A percentile compares a stretch with the other conserved stretches of the same genome.
Conservation (phyloP, 2,113 vertebrate genomes). For the Ailuropoda melanoleuca region DNA sequence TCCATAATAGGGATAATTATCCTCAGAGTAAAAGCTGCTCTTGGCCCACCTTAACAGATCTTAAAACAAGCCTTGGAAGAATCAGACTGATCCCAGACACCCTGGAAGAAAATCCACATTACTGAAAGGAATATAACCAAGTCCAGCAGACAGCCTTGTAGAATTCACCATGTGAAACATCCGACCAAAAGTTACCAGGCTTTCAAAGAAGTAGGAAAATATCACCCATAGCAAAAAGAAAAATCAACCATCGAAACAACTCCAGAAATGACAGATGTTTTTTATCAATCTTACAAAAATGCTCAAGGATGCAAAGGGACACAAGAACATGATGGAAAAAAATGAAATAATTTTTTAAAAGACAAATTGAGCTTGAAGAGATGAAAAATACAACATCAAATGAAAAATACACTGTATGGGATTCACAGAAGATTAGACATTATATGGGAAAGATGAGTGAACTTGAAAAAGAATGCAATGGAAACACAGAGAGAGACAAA, state of each 20-base stretch:
- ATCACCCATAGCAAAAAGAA: background rate
- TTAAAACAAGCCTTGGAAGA: background rate
- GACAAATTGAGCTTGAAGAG: background rate
- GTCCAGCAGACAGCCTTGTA: background rate
- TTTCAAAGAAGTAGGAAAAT: background rate
- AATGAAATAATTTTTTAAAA: background rate
- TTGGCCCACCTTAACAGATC: background rate
- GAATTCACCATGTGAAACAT: background rate
- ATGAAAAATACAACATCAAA: background rate
- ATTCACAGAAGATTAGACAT: background rate
- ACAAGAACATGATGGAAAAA: background rate
- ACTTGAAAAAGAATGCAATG: background rate
- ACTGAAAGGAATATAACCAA: background rate
- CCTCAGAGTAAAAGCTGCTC: background rate
- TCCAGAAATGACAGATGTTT: background rate
- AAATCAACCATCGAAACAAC: background rate
- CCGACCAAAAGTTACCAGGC: background rate
- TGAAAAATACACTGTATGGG: background rate
- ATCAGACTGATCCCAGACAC: background rate
- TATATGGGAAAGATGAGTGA: background rate
- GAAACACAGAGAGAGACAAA: background rate
- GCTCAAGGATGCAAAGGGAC: background rate
- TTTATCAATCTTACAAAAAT: background rate
- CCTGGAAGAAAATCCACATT: background rate
- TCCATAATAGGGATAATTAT: background rate